Conservation (phyloP, 2,888 invertebrate genomes). For the Oligia latruncula region DNA sequence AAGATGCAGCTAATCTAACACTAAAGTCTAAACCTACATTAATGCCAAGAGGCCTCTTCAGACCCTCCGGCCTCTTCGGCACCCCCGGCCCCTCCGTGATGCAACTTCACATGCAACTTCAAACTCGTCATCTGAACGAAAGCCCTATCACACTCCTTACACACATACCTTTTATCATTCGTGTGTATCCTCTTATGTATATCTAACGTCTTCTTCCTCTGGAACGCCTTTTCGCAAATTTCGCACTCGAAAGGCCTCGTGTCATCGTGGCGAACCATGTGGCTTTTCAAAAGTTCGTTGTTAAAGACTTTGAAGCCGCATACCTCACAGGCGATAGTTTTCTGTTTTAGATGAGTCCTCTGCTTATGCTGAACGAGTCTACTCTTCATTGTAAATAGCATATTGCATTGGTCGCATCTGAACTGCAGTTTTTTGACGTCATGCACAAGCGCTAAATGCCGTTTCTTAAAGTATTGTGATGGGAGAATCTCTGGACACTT, state of each 20-base stretch:
- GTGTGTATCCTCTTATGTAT: constrained; percentile 90
- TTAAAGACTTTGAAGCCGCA: constrained; percentile 83
- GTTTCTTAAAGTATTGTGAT: constrained; percentile 78
- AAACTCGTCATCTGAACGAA: constrained; percentile 90
- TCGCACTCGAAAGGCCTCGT: constrained; percentile 89
- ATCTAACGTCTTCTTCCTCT: constrained; percentile 89
- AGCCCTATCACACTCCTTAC: constrained; percentile 87
- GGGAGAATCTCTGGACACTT: constrained; percentile 79
- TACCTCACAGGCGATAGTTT: constrained; percentile 77
- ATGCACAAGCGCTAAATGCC: constrained; percentile 80
- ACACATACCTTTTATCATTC: constrained; percentile 87
- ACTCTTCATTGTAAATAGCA: constrained; percentile 77
- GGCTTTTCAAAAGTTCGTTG: constrained; percentile 86
- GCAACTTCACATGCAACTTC: constrained; percentile 89
- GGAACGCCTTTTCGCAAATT: constrained; percentile 90
- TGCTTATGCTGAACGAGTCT: constrained; percentile 77
- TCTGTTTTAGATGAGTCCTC: constrained; percentile 81
- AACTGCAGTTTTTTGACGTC: constrained; percentile 79
- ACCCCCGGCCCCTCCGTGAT: constrained; percentile 79
- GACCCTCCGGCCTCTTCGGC: constrained; percentile 63
- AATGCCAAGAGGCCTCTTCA: constrained; percentile 53
- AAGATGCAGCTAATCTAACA: not conserved
- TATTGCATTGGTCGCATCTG: constrained; percentile 79
- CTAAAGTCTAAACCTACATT: not conserved
- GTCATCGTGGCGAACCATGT: constrained; percentile 90